Evolutionary conservation across 2,113 vertebrate genomes (phyloP), one percentile per base, ranked within the genome.

Genomic region (Rallus limicola): DNA sequence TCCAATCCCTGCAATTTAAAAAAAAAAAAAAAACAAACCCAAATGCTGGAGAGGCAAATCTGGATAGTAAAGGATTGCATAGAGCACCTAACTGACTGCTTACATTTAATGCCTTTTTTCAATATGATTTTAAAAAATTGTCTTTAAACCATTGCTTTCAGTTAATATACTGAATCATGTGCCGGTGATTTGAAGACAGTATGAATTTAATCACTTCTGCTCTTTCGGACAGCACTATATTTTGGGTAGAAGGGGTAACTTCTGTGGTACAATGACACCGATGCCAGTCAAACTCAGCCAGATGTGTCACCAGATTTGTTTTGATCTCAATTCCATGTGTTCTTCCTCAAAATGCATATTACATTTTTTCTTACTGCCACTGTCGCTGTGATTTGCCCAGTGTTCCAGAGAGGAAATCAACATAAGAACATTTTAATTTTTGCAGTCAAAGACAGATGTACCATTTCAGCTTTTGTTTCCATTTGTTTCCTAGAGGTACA

Each of bases 191-290:
- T 87, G 65, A 94, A 67, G 48, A 86, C 36, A 63, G 62, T 78
- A 67, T 55, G 23, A 91, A 95, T 79, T 95, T 96, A 84, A 88
- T 90, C 16, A 36, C 23, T 85, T 92, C 40, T 86, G 89, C 85
- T 94, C 62, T 28, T 91, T 83, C 74, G 82, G 84, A 64, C 75
- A 88, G 82, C 92, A 59, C 16, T 69, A 40, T 59, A 38, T 72
- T 92, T 90, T 92, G 85, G 85, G 63, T 59, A 20, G 86, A 89
- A 84, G 78, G 71, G 89, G 53, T 80, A 82, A 53, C 59, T 92
- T 86, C 44, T 87, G 36, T 85, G 38, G 44, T 90, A n/a, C 62
- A 34, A 0, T 48, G 42, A 63, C 59, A 63, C 11, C 36, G 46
- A 50, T 92, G 83, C 75, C 69, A 82, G 13, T 75, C 18, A 12